Percentiles rank a stretch among this genome's conserved stretches.
These are phyloP conservation scores for Erpetoichthys calabaricus DNA, from an alignment of 2,797 vertebrate genomes.

Conservation along the genomic window DNA sequence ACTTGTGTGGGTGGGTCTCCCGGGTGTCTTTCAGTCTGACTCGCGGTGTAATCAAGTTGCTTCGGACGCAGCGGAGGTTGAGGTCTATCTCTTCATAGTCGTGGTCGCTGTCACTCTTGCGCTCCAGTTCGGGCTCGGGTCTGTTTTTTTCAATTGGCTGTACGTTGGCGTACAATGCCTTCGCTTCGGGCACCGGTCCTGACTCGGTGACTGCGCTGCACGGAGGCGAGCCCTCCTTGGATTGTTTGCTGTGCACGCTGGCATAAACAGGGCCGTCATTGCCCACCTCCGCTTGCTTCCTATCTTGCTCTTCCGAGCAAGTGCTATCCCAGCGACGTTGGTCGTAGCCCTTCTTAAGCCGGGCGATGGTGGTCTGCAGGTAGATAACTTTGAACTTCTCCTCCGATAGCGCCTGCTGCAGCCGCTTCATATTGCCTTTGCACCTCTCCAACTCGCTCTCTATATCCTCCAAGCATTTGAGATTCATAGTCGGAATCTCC, in stretches of 20 bases:
- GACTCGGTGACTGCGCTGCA: slow-evolving; percentile 13
- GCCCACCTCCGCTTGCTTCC: background rate
- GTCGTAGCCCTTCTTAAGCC: slow-evolving; percentile 30
- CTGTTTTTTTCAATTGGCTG: slow-evolving; percentile 15
- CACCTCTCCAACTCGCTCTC: slow-evolving; percentile 67
- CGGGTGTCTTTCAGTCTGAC: slow-evolving; percentile 11
- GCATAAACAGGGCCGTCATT: slow-evolving; percentile 1
- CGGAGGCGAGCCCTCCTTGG: slow-evolving; percentile 30
- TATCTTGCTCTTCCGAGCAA: slow-evolving; percentile 17
- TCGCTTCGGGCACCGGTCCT: slow-evolving; percentile 1
- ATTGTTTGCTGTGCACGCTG: slow-evolving; percentile 18
- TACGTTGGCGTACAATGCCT: background rate
- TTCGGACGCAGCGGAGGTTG: slow-evolving; percentile 57
- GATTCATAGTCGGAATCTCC: slow-evolving; percentile 56
- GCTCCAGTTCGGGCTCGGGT: slow-evolving; percentile 11
- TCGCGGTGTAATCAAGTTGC: slow-evolving; percentile 49
- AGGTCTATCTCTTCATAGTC: slow-evolving; percentile 63
- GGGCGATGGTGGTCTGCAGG: slow-evolving; percentile 66
- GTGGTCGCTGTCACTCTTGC: slow-evolving; percentile 41
- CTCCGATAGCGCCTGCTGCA: slow-evolving; percentile 71
- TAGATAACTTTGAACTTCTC: slow-evolving; percentile 86
- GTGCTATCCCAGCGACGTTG: slow-evolving; percentile 16
- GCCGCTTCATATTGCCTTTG: slow-evolving; percentile 54
- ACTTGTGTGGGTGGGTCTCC: slow-evolving; percentile 27
- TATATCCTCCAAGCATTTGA: slow-evolving; percentile 60